Percentiles rank a stretch among this genome's conserved stretches.
These are phyloP conservation scores for Lepidurus arcticus DNA, from an alignment of 1,140 invertebrate genomes.

Conservation along the genomic window DNA sequence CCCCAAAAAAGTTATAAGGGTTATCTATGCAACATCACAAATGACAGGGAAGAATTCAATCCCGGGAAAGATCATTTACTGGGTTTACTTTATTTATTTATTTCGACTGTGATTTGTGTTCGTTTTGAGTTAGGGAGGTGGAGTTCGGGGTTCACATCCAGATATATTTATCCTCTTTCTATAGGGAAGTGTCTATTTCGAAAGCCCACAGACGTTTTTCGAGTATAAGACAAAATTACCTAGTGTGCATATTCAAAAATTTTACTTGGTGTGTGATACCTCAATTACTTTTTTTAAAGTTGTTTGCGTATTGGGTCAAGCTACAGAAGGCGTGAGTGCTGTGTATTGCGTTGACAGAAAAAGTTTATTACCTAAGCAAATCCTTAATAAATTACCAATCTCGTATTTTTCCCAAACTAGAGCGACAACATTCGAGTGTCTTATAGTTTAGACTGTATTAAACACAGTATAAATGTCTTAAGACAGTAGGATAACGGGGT, in stretches of 20 bases:
- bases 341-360: not conserved
- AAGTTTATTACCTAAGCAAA: conserved; percentile 12
- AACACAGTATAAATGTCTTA: too few relatives aligned
- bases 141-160: not conserved
- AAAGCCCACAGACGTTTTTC: not conserved
- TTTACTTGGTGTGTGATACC: conserved; percentile 10
- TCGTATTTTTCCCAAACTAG: not conserved
- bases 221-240: not conserved
- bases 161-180: not conserved
- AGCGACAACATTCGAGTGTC: not conserved
- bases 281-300: not conserved
- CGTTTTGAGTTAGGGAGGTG: not conserved
- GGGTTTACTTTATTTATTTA: not conserved
- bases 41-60: not conserved
- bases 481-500: too few relatives aligned
- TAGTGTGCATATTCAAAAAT: not conserved
- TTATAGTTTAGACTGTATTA: not conserved
- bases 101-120: not conserved
- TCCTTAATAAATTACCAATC: conserved; percentile 22
- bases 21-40: conserved; percentile 19
- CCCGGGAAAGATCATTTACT: not conserved
- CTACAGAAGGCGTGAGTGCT: not conserved
- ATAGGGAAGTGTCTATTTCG: not conserved
- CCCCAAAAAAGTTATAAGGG: not conserved
- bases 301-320: not conserved